A percentile compares a stretch with the other conserved stretches of the same genome.
Evolutionary conservation across 2,113 vertebrate genomes (phyloP).

Genomic region (Oncorhynchus tshawytscha): DNA sequence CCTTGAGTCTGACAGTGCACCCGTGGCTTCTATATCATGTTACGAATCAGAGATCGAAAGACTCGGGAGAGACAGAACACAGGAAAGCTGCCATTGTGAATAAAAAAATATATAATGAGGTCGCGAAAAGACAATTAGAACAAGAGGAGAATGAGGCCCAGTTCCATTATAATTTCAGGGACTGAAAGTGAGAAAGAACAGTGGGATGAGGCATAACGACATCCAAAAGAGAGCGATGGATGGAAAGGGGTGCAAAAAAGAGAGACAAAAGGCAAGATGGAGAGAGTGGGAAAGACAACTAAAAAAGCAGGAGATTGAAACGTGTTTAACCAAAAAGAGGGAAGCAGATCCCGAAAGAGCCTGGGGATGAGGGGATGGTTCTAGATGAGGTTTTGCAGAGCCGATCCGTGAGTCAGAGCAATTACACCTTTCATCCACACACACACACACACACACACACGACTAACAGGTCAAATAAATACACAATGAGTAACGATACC

Average conservation of each 20-base stretch:
- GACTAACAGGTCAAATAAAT: constrained; percentile 2
- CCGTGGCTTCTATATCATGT: too few relatives aligned
- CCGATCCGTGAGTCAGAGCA: constrained; percentile 31
- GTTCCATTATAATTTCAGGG: neutral
- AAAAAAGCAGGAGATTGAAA: neutral
- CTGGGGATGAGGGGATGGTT: neutral
- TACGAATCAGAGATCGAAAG: too few relatives aligned
- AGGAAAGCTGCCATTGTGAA: too few relatives aligned
- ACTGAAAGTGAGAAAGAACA: neutral
- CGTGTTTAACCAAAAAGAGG: neutral
- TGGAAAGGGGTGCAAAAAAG: neutral
- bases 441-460: constrained; percentile 12
- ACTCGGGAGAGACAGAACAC: too few relatives aligned
- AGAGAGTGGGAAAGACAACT: constrained; percentile 1
- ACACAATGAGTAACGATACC: neutral
- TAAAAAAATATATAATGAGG: too few relatives aligned
- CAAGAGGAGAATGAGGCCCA: too few relatives aligned
- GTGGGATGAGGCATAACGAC: neutral
- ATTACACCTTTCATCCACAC: constrained; percentile 42
- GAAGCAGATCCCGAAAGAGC: neutral
- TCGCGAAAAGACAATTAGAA: too few relatives aligned
- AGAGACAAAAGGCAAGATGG: neutral
- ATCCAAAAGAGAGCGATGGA: neutral
- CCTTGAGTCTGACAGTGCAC: neutral
- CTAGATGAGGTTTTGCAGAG: constrained; percentile 23